A percentile compares a stretch with the other conserved stretches of the same genome.
phyloP scores from a whole-genome alignment of 1,140 invertebrate species.

The Drosophila ambigua region DNA sequence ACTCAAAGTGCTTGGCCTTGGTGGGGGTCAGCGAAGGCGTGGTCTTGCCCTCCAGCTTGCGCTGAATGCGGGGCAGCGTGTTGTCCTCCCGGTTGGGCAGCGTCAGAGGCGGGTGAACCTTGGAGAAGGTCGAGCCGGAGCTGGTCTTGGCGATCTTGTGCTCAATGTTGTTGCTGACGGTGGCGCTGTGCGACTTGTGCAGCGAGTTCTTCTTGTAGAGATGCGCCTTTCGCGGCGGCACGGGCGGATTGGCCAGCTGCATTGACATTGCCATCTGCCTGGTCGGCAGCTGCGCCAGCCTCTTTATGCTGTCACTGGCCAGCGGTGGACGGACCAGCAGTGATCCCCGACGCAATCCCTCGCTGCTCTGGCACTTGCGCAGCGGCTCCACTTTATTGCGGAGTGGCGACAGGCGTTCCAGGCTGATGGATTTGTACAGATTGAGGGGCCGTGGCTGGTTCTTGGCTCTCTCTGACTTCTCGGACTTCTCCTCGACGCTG shows the following conservation, averaged over 20 bases:
- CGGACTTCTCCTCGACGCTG: slow-evolving; percentile 36
- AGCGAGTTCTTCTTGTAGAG: slow-evolving; percentile 72
- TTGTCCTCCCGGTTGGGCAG: slow-evolving; percentile 68
- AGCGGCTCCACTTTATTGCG: slow-evolving; percentile 36
- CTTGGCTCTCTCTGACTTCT: slow-evolving; percentile 1
- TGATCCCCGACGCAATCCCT: slow-evolving; percentile 22
- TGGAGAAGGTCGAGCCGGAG: slow-evolving; percentile 62
- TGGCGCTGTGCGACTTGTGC: slow-evolving; percentile 69
- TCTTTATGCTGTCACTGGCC: slow-evolving; percentile 70
- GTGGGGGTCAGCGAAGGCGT: slow-evolving; percentile 62
- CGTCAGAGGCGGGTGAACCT: slow-evolving; percentile 21
- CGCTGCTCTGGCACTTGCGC: slow-evolving; percentile 57
- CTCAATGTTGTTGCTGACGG: slow-evolving; percentile 67
- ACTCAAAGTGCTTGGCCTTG: slow-evolving; percentile 73
- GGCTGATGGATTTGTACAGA: slow-evolving; percentile 62
- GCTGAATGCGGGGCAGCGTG: slow-evolving; percentile 67
- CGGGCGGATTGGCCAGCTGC: slow-evolving; percentile 37
- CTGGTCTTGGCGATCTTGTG: slow-evolving; percentile 78
- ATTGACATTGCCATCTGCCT: slow-evolving; percentile 23
- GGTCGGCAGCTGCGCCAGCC: slow-evolving; percentile 26
- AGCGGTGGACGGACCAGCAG: slow-evolving; percentile 53
- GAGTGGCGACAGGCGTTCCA: slow-evolving; percentile 40
- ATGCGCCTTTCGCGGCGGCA: slow-evolving; percentile 56
- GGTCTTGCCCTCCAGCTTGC: slow-evolving; percentile 62
- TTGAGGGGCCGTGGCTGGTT: slow-evolving; percentile 31